Evolutionary conservation across 1,140 invertebrate species (phyloP).

Genomic region (Caenorhabditis briggsae): DNA sequence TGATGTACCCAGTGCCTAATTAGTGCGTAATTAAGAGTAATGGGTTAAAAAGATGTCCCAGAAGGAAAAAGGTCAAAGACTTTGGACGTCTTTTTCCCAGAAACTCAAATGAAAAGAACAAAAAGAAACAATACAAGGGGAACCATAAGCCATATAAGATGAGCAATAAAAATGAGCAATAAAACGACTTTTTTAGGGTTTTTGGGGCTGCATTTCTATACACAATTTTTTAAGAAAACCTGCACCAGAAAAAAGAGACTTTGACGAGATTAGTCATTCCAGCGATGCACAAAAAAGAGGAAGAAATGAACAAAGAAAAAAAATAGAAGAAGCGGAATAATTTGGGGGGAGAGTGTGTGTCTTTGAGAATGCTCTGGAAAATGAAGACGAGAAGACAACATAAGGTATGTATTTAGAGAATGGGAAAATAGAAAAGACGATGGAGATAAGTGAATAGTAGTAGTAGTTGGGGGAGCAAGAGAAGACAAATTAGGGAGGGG

Average conservation of each 20-base stretch:
- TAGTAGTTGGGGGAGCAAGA: background rate
- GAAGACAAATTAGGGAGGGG: background rate
- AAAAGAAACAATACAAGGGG: no score
- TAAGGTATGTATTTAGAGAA: conserved; percentile 3
- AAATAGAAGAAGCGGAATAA: conserved; percentile 1
- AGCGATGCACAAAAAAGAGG: background rate
- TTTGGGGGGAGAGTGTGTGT: background rate
- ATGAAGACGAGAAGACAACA: background rate
- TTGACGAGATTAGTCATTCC: conserved; percentile 14
- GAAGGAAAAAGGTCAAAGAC: no score
- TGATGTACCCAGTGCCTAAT: no score
- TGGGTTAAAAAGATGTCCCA: no score
- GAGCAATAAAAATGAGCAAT: no score
- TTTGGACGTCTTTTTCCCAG: no score
- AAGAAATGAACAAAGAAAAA: background rate
- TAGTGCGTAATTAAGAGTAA: no score
- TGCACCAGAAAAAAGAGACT: background rate
- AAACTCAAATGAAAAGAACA: no score
- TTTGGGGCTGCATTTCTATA: no score
- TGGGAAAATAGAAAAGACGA: background rate
- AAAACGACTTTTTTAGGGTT: no score
- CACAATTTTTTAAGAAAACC: no score
- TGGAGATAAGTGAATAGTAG: background rate
- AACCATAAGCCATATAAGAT: no score
- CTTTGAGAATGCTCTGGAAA: background rate